Evolutionary conservation across 2,113 vertebrate genomes (phyloP), one percentile per base, ranked within the genome.

Genomic region (Manacus vitellinus): DNA sequence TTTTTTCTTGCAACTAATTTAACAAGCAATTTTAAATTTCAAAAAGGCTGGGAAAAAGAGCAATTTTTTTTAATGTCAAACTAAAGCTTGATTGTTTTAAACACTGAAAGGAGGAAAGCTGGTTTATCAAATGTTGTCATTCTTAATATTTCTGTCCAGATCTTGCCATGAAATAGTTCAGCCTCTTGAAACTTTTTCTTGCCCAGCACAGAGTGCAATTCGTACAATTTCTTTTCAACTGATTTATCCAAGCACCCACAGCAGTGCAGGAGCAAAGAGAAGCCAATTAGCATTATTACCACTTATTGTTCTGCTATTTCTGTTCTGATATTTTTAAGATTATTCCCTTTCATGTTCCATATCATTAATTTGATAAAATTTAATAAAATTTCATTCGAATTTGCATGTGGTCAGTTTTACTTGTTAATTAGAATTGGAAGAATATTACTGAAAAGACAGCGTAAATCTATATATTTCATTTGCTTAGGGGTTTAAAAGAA

Each of bases 331-430:
- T 59, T 87, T 84, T 88, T 30, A 93, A 82, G 68, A 88, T 47
- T 2, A 13, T 59, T 92, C 90, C 65, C 70, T 95, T 95, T 92
- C 88, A 93, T 81, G 59, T 93, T 63, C 24, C 14, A 55, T 43
- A 59, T 30, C 8, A 92, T 84, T 93, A 86, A 77, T 81, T 85
- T 68, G 59, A 77, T 67, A 84, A 61, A 75, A 88, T 62, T 83
- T 46, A 88, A 84, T 93, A 93, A 85, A 94, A 92, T 93, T 88
- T 73, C 23, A 39, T 82, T 93, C 63, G 7, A 95, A 90, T 94
- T 95, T 90, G 41, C 52, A 81, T 49, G 20, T 74, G 33, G 37
- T n/a, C 56, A 59, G 55, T 49, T 75, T 88, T 76, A 55, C 23
- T 83, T 63, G 2, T 63, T 93, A 94, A 93, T 92, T 92, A 71